Evolutionary conservation across 2,113 vertebrate genomes (phyloP).

Genomic region (Sinocyclocheilus maitianheensis): DNA sequence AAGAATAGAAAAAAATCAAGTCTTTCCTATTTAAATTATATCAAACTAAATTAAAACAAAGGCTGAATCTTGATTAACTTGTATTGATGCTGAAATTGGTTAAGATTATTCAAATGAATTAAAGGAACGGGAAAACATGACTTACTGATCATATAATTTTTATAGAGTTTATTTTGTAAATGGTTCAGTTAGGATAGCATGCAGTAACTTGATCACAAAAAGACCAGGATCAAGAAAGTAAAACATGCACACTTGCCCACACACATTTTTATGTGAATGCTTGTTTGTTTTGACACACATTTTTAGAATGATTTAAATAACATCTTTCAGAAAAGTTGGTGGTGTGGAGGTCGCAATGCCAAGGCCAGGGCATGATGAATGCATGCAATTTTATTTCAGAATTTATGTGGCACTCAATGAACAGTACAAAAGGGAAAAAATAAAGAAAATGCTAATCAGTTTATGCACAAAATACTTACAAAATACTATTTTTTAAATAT

Average conservation of each 20-base stretch:
- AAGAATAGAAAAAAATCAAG: too few species aligned
- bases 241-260: background rate
- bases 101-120: too few species aligned
- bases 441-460: background rate
- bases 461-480: background rate
- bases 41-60: too few species aligned
- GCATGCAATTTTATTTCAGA: background rate
- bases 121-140: too few species aligned
- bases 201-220: background rate
- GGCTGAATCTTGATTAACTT: too few species aligned
- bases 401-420: background rate
- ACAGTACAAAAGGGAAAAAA: background rate
- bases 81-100: too few species aligned
- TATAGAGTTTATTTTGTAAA: too few species aligned
- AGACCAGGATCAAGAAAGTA: background rate
- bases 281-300: background rate
- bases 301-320: background rate
- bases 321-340: background rate
- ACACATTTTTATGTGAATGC: background rate
- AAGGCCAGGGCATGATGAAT: background rate
- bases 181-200: background rate
- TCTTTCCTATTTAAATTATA: too few species aligned
- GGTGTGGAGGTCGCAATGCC: background rate
- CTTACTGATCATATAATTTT: too few species aligned
- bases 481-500: background rate